Conservation (phyloP, 2,113 vertebrate species). For the Accipiter cooperii region DNA sequence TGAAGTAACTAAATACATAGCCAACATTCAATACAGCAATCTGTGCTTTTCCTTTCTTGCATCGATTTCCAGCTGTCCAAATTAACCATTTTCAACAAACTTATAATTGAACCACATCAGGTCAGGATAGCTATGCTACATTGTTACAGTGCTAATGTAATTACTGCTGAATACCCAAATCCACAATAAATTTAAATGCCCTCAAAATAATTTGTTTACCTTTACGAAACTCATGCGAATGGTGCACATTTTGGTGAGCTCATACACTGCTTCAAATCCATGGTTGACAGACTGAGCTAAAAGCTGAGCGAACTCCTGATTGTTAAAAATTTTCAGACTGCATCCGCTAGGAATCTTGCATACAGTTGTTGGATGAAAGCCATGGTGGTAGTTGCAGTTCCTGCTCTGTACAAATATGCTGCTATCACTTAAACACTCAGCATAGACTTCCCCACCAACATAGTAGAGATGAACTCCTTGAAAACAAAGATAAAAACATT, state of each 20-base stretch:
- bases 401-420: slow-evolving; percentile 98
- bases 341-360: slow-evolving; percentile 98
- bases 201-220: slow-evolving; percentile 67
- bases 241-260: slow-evolving; percentile 99
- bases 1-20: not conserved
- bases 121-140: not conserved
- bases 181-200: not conserved
- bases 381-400: slow-evolving; percentile 96
- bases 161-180: not conserved
- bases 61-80: not conserved
- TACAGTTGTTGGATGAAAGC: slow-evolving; percentile 95
- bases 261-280: slow-evolving; percentile 94
- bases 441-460: slow-evolving; percentile 95
- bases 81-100: not conserved
- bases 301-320: slow-evolving; percentile 96
- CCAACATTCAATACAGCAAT: not conserved
- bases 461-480: slow-evolving; percentile 96
- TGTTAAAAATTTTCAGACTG: slow-evolving; percentile 98
- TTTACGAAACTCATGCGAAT: slow-evolving; percentile 99
- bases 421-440: slow-evolving; percentile 95
- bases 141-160: not conserved
- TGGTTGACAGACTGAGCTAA: slow-evolving; percentile 96
- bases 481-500: not conserved
- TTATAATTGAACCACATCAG: not conserved
- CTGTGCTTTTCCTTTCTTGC: not conserved